phyloP scores from a whole-genome alignment of 2,797 vertebrate genomes.

The Okamejei kenojei region DNA sequence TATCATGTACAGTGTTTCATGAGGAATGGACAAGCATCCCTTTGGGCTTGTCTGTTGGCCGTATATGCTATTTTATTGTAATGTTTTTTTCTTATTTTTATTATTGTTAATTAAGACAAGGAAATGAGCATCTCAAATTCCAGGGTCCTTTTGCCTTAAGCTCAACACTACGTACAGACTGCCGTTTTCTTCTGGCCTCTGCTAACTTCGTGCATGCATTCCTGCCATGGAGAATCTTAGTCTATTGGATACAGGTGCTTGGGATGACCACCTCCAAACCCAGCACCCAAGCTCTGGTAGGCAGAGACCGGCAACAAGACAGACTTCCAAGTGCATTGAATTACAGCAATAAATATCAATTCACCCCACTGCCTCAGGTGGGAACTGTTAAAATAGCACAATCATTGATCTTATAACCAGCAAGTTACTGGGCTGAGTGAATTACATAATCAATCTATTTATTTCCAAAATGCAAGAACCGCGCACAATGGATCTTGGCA shows the following conservation, averaged over 20 bases:
- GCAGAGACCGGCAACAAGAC: neutral
- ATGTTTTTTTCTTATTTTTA: conserved; percentile 13
- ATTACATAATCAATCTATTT: neutral
- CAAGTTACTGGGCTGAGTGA: neutral
- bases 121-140: conserved; percentile 5
- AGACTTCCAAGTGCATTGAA: neutral
- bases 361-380: neutral
- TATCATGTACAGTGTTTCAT: conserved; percentile 20
- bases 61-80: neutral
- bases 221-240: neutral
- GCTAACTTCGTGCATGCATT: neutral
- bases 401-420: neutral
- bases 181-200: neutral
- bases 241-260: neutral
- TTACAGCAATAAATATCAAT: neutral
- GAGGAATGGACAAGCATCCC: neutral
- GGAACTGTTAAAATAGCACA: neutral
- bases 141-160: conserved; percentile 22
- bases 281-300: neutral
- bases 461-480: neutral
- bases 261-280: neutral
- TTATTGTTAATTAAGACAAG: conserved; percentile 10
- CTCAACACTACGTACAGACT: neutral
- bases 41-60: neutral
- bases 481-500: neutral